Evolutionary conservation across 2,888 invertebrate genomes (phyloP).

Genomic region (Choreutis nemorana): DNA sequence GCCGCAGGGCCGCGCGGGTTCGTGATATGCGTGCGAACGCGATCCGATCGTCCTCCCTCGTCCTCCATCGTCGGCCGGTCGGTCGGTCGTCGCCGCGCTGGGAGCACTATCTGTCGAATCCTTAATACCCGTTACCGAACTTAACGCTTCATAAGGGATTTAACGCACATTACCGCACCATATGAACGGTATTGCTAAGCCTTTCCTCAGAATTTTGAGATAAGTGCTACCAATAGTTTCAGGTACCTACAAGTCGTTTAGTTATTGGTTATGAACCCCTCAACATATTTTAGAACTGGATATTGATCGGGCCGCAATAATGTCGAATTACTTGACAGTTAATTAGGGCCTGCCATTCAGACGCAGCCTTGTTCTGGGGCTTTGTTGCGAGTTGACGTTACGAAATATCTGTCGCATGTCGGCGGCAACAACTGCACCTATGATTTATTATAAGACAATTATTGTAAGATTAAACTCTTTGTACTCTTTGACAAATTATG

Average conservation of each 20-base stretch:
- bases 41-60: constrained; percentile 44
- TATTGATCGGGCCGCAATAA: constrained; percentile 32
- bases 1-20: constrained; percentile 19
- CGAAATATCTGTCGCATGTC: constrained; percentile 44
- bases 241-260: no score
- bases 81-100: constrained; percentile 21
- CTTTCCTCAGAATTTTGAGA: not conserved
- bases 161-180: constrained; percentile 2
- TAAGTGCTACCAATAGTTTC: constrained; percentile 4
- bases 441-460: constrained; percentile 43
- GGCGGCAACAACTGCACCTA: constrained; percentile 34
- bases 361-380: constrained; percentile 30
- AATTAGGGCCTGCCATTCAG: constrained; percentile 57
- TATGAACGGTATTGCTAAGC: constrained; percentile 2
- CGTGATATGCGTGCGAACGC: constrained; percentile 64
- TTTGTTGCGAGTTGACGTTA: constrained; percentile 39
- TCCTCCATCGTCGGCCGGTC: constrained; percentile 6
- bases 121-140: constrained; percentile 28
- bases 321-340: constrained; percentile 56
- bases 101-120: constrained; percentile 20
- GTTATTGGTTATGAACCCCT: no score
- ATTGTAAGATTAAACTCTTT: constrained; percentile 42
- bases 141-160: constrained; percentile 8
- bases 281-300: constrained; percentile 16
- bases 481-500: constrained; percentile 53